Conservation (phyloP, 2,888 invertebrate genomes). For the Parnassius orleans region DNA sequence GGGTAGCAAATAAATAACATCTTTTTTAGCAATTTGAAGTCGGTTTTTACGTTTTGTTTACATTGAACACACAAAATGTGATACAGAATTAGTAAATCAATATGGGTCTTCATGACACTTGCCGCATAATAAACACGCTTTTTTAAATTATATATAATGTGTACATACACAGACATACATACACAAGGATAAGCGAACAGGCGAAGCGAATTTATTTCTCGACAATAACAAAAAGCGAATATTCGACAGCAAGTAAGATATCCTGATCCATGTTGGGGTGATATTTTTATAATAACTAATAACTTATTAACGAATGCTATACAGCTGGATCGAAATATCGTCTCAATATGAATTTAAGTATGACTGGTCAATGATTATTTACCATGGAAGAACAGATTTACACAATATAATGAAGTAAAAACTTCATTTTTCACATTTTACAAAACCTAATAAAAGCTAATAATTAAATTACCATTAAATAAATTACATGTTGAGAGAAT, state of each 20-base stretch:
- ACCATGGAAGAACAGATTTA: no score
- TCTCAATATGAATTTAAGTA: constrained; percentile 7
- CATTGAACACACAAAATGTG: no score
- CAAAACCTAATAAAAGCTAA: no score
- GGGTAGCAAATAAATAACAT: no score
- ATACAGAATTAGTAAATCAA: background rate
- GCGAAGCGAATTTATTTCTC: constrained; percentile 72
- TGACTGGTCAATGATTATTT: background rate
- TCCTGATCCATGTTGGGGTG: background rate
- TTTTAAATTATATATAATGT: background rate
- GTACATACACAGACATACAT: constrained; percentile 84
- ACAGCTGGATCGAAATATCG: constrained; percentile 12
- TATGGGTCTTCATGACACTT: background rate
- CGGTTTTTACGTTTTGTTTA: no score
- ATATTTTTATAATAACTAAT: background rate
- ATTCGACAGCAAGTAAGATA: constrained; percentile 9
- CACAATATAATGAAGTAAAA: no score
- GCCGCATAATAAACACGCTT: background rate
- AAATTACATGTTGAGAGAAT: background rate
- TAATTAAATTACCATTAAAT: no score
- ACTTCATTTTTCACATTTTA: no score
- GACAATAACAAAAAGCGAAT: constrained; percentile 14
- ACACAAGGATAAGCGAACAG: constrained; percentile 88
- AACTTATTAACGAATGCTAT: background rate
- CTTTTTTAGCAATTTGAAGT: no score